These are phyloP conservation scores for Sylvicola fuscatus DNA, from an alignment of 2,888 invertebrate genomes.

Conservation along the genomic window DNA sequence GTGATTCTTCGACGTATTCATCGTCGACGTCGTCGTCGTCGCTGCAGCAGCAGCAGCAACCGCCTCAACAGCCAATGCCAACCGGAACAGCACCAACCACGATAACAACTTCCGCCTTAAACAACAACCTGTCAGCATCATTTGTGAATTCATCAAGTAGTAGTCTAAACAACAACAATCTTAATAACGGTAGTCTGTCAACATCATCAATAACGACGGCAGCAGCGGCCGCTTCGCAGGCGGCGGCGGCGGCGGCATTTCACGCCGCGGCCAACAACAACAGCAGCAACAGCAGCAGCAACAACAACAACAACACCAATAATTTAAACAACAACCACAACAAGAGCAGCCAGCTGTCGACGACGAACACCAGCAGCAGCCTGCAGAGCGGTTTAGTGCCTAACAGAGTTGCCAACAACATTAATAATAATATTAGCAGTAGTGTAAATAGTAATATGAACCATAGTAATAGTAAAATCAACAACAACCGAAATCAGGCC, in stretches of 20 bases:
- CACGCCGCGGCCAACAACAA: slow-evolving; percentile 2
- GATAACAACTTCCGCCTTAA: neutral
- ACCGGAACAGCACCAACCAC: slow-evolving; percentile 4
- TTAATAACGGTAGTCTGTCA: slow-evolving; percentile 4
- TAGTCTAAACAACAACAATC: slow-evolving; percentile 4
- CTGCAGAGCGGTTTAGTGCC: slow-evolving; percentile 5
- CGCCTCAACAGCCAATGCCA: neutral
- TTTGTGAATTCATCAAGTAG: neutral
- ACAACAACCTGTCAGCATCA: too few relatives aligned
- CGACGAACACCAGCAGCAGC: neutral
- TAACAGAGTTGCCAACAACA: slow-evolving; percentile 5
- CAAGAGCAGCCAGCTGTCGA: neutral
- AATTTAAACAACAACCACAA: slow-evolving; percentile 3
- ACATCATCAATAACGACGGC: slow-evolving; percentile 19
- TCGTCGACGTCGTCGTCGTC: neutral
- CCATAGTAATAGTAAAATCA: slow-evolving; percentile 3
- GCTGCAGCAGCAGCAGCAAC: neutral
- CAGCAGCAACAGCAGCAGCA: slow-evolving; percentile 4
- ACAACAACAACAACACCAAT: slow-evolving; percentile 1
- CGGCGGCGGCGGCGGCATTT: slow-evolving; percentile 9
- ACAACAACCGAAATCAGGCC: slow-evolving; percentile 3
- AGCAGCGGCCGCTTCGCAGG: slow-evolving; percentile 7
- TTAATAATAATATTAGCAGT: slow-evolving; percentile 4
- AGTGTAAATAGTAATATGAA: neutral
- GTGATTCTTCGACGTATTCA: slow-evolving; percentile 7